phyloP scores from a whole-genome alignment of 2,113 vertebrate species.

The Tyrannus savana region DNA sequence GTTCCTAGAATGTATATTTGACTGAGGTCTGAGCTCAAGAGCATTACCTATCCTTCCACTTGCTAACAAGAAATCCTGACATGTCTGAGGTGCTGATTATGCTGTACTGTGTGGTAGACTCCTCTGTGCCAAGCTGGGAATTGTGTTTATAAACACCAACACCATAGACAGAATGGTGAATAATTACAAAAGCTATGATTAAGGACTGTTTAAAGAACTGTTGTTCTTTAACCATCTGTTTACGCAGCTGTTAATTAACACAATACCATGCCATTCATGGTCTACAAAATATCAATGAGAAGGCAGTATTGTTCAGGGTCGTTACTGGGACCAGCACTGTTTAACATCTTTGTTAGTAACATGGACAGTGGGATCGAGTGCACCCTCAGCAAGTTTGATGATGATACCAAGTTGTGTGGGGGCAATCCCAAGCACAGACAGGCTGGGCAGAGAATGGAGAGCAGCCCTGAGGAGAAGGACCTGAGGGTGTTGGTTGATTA shows the following conservation, averaged over 20 bases:
- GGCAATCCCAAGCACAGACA: background rate
- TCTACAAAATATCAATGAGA: background rate
- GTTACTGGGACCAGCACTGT: no score
- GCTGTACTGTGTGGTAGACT: background rate
- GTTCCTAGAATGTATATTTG: background rate
- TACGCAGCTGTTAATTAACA: background rate
- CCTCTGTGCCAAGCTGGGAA: background rate
- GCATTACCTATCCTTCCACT: background rate
- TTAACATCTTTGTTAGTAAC: background rate
- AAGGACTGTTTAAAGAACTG: background rate
- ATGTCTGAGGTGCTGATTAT: background rate
- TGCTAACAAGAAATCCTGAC: background rate
- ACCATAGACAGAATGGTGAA: background rate
- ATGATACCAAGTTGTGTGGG: background rate
- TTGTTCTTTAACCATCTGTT: background rate
- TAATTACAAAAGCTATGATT: background rate
- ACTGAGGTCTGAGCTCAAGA: background rate
- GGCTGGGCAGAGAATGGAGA: background rate
- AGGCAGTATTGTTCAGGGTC: background rate
- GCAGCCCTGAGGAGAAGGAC: background rate
- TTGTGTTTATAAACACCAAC: background rate
- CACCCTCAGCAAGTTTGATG: background rate
- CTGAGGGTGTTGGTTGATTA: no score
- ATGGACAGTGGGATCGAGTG: background rate
- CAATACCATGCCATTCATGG: background rate